Percentiles rank a stretch among this genome's conserved stretches.
Evolutionary conservation across 2,797 vertebrate genomes (phyloP).

Genomic region (Smutsia gigantea): DNA sequence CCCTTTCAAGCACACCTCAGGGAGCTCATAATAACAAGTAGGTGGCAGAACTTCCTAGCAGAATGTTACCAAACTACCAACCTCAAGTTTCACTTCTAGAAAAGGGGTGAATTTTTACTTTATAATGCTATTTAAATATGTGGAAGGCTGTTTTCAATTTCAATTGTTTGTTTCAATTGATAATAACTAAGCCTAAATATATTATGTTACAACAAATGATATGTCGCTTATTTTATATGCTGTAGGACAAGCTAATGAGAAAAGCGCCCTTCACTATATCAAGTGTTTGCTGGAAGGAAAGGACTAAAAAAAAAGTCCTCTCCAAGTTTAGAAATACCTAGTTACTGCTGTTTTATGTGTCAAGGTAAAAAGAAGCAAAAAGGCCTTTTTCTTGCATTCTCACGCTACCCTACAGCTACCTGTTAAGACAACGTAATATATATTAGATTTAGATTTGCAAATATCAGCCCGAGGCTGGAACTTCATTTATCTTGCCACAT

Average conservation of each 20-base stretch:
- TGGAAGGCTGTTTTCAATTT: neutral
- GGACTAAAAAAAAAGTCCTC: neutral
- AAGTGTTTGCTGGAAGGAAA: neutral
- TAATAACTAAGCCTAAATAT: neutral
- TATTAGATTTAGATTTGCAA: neutral
- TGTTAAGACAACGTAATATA: neutral
- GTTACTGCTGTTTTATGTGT: neutral
- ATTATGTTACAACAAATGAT: neutral
- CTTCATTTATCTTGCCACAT: neutral
- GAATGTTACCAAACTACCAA: neutral
- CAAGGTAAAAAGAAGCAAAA: neutral
- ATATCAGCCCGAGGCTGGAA: neutral
- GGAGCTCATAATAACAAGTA: neutral
- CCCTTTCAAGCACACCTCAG: neutral
- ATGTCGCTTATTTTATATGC: neutral
- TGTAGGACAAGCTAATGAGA: neutral
- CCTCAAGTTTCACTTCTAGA: neutral
- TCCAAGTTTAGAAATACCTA: slow-evolving; percentile 4
- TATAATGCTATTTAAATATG: neutral
- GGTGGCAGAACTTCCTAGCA: neutral
- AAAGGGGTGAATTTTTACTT: neutral
- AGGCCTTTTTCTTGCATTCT: neutral
- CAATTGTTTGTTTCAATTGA: neutral
- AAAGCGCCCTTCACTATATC: neutral
- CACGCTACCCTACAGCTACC: neutral